Conservation (phyloP, 2,113 vertebrate species). For the Platichthys flesus region DNA sequence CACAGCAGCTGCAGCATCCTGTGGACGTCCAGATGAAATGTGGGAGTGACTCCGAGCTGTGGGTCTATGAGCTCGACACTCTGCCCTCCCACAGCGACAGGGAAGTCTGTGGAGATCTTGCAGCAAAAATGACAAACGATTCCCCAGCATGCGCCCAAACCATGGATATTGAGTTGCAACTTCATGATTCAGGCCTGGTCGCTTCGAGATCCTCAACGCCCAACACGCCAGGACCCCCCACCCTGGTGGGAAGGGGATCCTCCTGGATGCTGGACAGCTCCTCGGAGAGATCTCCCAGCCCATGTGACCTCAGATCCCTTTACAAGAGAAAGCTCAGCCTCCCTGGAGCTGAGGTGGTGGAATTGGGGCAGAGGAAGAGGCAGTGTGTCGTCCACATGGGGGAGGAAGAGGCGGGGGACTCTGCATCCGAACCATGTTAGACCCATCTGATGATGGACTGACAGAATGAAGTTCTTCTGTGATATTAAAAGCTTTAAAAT, state of each 20-base stretch:
- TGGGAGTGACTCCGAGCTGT: slow-evolving; percentile 51
- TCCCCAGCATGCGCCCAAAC: slow-evolving; percentile 25
- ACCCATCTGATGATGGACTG: background rate
- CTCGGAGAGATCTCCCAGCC: slow-evolving; percentile 45
- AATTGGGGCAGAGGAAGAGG: slow-evolving; percentile 69
- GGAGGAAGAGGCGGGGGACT: slow-evolving; percentile 33
- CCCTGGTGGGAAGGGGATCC: slow-evolving; percentile 5
- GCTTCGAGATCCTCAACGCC: background rate
- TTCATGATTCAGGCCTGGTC: slow-evolving; percentile 25
- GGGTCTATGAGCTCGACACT: slow-evolving; percentile 46
- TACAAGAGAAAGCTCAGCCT: slow-evolving; percentile 76
- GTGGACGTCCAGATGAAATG: slow-evolving; percentile 73
- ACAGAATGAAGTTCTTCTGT: background rate
- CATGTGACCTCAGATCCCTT: slow-evolving; percentile 23
- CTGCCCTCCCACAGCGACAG: slow-evolving; percentile 21
- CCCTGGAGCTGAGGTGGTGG: slow-evolving; percentile 44
- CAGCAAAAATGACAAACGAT: slow-evolving; percentile 8
- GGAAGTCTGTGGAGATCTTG: background rate
- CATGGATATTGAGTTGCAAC: slow-evolving; percentile 38
- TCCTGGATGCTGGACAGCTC: slow-evolving; percentile 32
- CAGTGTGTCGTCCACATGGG: slow-evolving; percentile 70
- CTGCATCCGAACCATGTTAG: slow-evolving; percentile 31
- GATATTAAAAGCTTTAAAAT: background rate
- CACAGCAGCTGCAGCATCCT: background rate
- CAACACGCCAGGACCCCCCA: background rate